These are phyloP conservation scores for Sebastes minor DNA, from an alignment of 2,797 vertebrate species.

Conservation along the genomic window DNA sequence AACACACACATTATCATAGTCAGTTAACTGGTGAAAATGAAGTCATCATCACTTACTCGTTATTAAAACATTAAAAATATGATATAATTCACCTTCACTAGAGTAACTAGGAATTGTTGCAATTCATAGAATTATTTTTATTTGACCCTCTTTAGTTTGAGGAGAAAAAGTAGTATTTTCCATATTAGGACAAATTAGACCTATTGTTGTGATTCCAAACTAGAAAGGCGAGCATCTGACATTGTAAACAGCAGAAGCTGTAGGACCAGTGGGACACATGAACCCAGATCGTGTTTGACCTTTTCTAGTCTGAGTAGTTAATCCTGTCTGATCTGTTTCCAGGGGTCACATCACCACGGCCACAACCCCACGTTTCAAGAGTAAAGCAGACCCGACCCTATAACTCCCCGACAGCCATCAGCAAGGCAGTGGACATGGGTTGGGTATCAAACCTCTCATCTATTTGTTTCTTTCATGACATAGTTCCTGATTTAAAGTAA, in stretches of 20 bases:
- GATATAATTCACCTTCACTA: neutral
- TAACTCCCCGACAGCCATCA: neutral
- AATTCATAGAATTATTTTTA: neutral
- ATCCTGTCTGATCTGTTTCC: conserved; percentile 19
- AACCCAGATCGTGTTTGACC: conserved; percentile 10
- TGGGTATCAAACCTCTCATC: neutral
- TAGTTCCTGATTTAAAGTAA: neutral
- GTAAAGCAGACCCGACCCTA: no score
- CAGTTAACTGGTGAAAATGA: neutral
- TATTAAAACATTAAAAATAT: neutral
- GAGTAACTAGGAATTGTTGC: neutral
- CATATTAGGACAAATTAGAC: neutral
- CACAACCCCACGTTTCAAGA: no score
- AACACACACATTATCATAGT: neutral
- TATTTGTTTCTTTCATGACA: neutral
- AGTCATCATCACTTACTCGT: neutral
- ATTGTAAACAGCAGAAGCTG: neutral
- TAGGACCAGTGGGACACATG: conserved; percentile 7
- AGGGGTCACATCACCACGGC: neutral
- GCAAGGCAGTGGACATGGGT: no score
- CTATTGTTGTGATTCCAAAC: neutral
- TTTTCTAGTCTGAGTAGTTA: neutral
- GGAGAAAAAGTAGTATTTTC: neutral
- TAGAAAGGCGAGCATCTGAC: neutral
- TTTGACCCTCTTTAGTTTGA: neutral